phyloP scores from a whole-genome alignment of 1,140 invertebrate genomes.

The Cataglyphis hispanica region DNA sequence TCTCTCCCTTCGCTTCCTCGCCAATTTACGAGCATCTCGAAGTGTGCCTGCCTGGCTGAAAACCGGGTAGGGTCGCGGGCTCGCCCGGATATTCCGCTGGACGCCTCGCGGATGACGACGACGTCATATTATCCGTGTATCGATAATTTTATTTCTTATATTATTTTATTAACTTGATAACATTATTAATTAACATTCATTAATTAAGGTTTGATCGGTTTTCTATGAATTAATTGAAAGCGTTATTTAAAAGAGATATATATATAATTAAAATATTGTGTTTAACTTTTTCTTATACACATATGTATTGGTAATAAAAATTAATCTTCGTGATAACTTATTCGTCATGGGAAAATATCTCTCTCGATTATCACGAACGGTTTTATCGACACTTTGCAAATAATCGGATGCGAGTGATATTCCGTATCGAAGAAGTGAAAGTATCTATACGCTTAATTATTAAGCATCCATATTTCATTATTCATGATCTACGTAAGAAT shows the following conservation, averaged over 20 bases:
- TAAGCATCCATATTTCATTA: background rate
- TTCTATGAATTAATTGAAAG: background rate
- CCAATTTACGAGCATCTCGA: conserved; percentile 73
- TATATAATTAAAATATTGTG: background rate
- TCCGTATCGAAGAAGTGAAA: background rate
- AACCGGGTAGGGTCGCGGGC: conserved; percentile 61
- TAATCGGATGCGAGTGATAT: background rate
- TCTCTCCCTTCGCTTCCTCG: conserved; percentile 59
- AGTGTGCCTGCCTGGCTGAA: conserved; percentile 68
- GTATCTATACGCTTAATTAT: background rate
- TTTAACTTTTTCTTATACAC: no score
- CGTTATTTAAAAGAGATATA: conserved; percentile 8
- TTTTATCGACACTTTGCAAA: background rate
- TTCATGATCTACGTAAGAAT: conserved; percentile 16
- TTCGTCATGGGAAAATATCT: background rate
- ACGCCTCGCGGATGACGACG: conserved; percentile 27
- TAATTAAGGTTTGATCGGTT: background rate
- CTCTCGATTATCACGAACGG: no score
- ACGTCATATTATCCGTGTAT: conserved; percentile 29
- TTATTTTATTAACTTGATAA: background rate
- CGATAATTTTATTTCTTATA: conserved; percentile 21
- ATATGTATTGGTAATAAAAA: background rate
- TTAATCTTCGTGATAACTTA: background rate
- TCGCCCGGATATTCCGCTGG: conserved; percentile 61
- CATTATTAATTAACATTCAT: background rate